phyloP scores from a whole-genome alignment of 2,113 vertebrate species.

The Cynopterus brachyotis region DNA sequence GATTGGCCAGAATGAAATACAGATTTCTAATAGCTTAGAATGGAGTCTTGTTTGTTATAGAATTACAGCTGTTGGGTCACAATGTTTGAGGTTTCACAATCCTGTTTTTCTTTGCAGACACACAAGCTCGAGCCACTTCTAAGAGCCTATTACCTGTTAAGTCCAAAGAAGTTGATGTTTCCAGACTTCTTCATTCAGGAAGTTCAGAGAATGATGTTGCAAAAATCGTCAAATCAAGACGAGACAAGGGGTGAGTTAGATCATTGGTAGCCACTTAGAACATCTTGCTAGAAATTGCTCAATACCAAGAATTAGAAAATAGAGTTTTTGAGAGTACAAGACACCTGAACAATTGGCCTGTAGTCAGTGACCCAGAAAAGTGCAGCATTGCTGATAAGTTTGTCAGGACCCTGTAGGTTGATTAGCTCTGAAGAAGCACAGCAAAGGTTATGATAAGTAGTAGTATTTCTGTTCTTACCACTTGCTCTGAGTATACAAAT shows the following conservation, averaged over 20 bases:
- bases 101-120: conserved; percentile 73
- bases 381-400: background rate
- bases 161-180: conserved; percentile 59
- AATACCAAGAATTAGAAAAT: background rate
- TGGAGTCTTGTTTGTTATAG: background rate
- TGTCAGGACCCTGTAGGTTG: background rate
- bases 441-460: background rate
- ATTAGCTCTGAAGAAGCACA: background rate
- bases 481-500: background rate
- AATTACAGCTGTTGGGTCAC: background rate
- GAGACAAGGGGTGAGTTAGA: conserved; percentile 62
- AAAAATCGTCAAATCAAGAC: conserved; percentile 76
- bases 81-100: background rate
- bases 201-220: conserved; percentile 48
- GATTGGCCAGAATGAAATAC: background rate
- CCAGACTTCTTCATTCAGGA: conserved; percentile 59
- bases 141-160: conserved; percentile 76
- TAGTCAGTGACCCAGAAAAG: background rate
- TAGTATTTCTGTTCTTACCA: background rate
- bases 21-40: background rate
- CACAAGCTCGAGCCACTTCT: conserved; percentile 50
- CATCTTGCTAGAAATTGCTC: background rate
- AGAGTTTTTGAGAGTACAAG: background rate
- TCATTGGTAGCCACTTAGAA: background rate
- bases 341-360: background rate